Evolutionary conservation across 2,797 vertebrate genomes (phyloP).

Genomic region (Semaprochilodus insignis): DNA sequence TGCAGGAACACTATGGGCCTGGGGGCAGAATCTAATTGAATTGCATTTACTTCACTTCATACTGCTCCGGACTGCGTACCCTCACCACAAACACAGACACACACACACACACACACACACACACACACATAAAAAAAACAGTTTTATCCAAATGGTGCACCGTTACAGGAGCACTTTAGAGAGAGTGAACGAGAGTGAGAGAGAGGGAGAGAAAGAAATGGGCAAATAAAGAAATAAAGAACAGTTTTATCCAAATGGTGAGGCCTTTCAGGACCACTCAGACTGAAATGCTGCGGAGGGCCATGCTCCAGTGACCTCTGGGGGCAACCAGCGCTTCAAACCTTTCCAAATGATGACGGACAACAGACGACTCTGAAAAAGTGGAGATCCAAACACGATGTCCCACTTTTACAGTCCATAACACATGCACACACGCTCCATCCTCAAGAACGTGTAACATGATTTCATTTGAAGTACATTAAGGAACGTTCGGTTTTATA

Average conservation of each 20-base stretch:
- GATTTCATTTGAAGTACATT: not conserved
- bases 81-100: slow-evolving; percentile 16
- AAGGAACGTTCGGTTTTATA: not conserved
- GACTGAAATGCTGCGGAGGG: slow-evolving; percentile 29
- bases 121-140: slow-evolving; percentile 43
- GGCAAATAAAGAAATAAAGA: slow-evolving; percentile 34
- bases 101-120: slow-evolving; percentile 29
- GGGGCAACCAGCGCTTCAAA: slow-evolving; percentile 36
- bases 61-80: slow-evolving; percentile 55
- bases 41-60: slow-evolving; percentile 72
- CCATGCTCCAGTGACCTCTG: slow-evolving; percentile 33
- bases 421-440: slow-evolving; percentile 24
- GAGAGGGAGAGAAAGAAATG: slow-evolving; percentile 11
- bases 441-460: not conserved
- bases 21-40: slow-evolving; percentile 72
- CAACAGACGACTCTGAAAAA: slow-evolving; percentile 20
- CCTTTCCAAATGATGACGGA: slow-evolving; percentile 34
- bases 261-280: slow-evolving; percentile 45
- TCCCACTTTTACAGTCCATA: not conserved
- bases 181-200: slow-evolving; percentile 14
- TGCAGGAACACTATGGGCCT: slow-evolving; percentile 70
- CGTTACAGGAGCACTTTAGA: slow-evolving; percentile 18
- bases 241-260: slow-evolving; percentile 30
- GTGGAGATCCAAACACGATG: slow-evolving; percentile 7
- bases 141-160: slow-evolving; percentile 61